Percentiles rank a stretch among this genome's conserved stretches.
Conservation (phyloP, 2,113 vertebrate genomes). For the Tetraodon nigroviridis region DNA sequence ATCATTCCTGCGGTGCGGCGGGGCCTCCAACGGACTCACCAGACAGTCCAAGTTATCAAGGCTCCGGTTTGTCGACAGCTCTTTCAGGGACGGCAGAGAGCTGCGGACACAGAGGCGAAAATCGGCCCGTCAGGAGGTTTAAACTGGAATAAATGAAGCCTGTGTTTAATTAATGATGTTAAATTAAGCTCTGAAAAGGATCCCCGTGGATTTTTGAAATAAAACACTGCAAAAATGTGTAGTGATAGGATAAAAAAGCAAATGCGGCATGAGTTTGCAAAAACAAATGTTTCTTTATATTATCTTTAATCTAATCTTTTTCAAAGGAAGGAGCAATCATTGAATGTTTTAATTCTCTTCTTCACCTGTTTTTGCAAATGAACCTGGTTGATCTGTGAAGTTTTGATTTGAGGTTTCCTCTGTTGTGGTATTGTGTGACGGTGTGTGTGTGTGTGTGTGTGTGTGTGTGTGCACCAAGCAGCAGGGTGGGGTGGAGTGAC, state of each 20-base stretch:
- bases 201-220: slow-evolving; percentile 44
- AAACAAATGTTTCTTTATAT: background rate
- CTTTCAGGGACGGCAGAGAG: slow-evolving; percentile 75
- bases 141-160: slow-evolving; percentile 19
- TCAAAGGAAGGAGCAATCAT: background rate
- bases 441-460: slow-evolving; percentile 12
- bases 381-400: background rate
- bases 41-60: slow-evolving; percentile 94
- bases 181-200: slow-evolving; percentile 19
- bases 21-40: slow-evolving; percentile 83
- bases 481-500: slow-evolving; percentile 35
- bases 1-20: slow-evolving; percentile 86
- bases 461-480: slow-evolving; percentile 35
- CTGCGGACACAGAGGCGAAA: slow-evolving; percentile 50
- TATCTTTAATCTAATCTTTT: background rate
- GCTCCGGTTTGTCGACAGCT: slow-evolving; percentile 82
- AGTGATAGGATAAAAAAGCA: slow-evolving; percentile 23
- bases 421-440: slow-evolving; percentile 41
- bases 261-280: background rate
- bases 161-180: slow-evolving; percentile 49
- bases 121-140: slow-evolving; percentile 32
- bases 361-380: background rate
- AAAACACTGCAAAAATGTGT: slow-evolving; percentile 32
- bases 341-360: background rate
- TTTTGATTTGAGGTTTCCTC: slow-evolving; percentile 26